Conservation (phyloP, 2,888 invertebrate genomes). For the Drosophila pegasa region DNA sequence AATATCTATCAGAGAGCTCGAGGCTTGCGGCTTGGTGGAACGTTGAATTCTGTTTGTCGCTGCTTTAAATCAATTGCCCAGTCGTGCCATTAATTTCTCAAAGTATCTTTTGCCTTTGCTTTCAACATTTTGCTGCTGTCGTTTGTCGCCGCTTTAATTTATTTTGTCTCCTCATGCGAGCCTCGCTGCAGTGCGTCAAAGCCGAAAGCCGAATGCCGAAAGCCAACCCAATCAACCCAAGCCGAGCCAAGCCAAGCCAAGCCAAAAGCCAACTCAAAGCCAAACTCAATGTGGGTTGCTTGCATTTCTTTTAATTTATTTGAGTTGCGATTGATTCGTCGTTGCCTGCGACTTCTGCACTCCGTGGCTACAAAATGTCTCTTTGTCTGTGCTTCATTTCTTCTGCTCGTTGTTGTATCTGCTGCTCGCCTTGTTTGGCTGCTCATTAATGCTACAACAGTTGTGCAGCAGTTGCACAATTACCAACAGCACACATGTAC, state of each 20-base stretch:
- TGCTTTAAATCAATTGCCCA: conserved; percentile 67
- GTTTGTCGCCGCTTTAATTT: conserved; percentile 64
- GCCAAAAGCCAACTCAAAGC: conserved; percentile 34
- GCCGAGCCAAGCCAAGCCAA: neutral
- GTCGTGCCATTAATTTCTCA: conserved; percentile 60
- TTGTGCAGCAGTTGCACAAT: conserved; percentile 50
- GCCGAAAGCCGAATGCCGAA: conserved; percentile 10
- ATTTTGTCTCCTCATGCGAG: conserved; percentile 70
- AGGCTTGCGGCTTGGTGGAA: conserved; percentile 27
- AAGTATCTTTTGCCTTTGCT: conserved; percentile 52
- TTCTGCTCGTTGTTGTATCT: neutral
- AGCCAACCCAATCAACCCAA: neutral
- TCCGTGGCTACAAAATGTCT: conserved; percentile 30
- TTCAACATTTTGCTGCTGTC: conserved; percentile 24
- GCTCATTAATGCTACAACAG: conserved; percentile 57
- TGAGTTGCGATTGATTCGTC: conserved; percentile 59
- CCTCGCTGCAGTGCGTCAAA: conserved; percentile 36
- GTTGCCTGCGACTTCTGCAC: conserved; percentile 26
- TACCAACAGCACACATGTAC: conserved; percentile 33
- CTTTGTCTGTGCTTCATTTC: conserved; percentile 11
- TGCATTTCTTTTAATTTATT: conserved; percentile 74
- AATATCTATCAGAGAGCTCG: conserved; percentile 49
- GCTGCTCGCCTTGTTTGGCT: conserved; percentile 34
- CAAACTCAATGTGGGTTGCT: conserved; percentile 52
- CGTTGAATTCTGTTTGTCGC: conserved; percentile 46